Base-by-base conservation (phyloP, 2,888 invertebrate species). In the Creontiades dilutus region DNA sequence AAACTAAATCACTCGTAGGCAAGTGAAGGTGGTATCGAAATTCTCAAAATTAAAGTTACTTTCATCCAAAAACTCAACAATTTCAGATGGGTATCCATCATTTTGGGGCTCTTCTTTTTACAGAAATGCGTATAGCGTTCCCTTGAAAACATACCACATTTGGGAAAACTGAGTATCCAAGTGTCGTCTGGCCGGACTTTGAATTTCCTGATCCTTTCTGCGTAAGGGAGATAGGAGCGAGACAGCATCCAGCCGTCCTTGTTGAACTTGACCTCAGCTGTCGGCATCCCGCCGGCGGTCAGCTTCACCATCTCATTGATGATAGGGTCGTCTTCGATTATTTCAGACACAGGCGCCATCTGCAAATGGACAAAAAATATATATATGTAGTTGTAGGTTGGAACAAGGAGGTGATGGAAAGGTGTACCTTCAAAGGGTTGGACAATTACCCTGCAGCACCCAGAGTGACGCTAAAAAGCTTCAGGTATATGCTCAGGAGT, bases 131-230 rank as follows among this genome's bases (percentile, higher is more conserved):
- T 37, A 37, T 7, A 37, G 37, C 37, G 37, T 37, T 75, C 27
- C 27, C 76, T 27, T 27, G 0, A 78, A 13, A 11, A 78, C 78
- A 92, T 91, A 93, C 93, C 93, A 86, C 93, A 93, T 91, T 93
- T 93, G 0, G 93, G 93, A 85, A 92, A 93, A n/a, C 93, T 92
- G 14, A 92, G 92, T 16, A 93, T 92, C 93, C 93, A 93, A 27
- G 93, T 91, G 90, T 93, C 93, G 89, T 93, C 93, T 19, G 92
- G 91, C 11, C 92, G 90, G 2, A 93, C 92, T 84, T 92, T 91
- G 90, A 93, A 93, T 28, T 93, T 91, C 23, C 92, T 90, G 47
- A 93, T 92, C 84, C 92, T 91, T 13, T 92, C 91, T 3, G 91
- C 91, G 90, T 91, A 90, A 13, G 91, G 86, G 12, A 90, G 85